Percentiles rank a stretch among this genome's conserved stretches.
Conservation (phyloP, 2,113 vertebrate species). For the Todiramphus chloris region DNA sequence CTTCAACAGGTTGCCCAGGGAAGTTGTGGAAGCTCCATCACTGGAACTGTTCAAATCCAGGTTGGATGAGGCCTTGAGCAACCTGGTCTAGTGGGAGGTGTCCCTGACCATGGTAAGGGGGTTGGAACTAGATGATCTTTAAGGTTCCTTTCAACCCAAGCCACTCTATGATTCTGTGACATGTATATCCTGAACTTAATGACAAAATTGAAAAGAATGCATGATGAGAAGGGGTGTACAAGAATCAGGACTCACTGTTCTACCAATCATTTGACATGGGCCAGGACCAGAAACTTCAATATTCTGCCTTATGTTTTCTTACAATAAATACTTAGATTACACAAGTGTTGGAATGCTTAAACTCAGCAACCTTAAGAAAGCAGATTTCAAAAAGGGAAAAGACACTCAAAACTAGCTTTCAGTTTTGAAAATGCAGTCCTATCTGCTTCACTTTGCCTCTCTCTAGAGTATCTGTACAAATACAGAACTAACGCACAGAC, state of each 20-base stretch:
- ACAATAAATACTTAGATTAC: neutral
- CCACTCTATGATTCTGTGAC: no score
- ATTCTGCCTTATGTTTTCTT: neutral
- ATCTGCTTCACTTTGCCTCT: neutral
- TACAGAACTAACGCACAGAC: fast-evolving
- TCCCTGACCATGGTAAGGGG: no score
- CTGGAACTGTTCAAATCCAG: no score
- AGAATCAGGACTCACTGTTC: neutral
- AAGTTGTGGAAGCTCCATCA: no score
- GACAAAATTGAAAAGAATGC: neutral
- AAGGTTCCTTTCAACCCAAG: no score
- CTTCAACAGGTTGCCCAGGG: no score
- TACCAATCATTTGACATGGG: neutral
- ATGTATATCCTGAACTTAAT: neutral
- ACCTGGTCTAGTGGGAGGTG: no score
- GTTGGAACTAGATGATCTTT: no score
- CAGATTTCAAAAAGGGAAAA: neutral
- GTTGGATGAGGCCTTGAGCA: no score
- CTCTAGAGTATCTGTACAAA: neutral
- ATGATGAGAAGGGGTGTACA: neutral
- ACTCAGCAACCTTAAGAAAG: neutral
- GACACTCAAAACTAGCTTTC: neutral
- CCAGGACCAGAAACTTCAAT: neutral
- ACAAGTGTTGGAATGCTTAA: neutral
- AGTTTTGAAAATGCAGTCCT: neutral